Evolutionary conservation across 1,140 invertebrate species (phyloP).

Genomic region (Gryon sp.): DNA sequence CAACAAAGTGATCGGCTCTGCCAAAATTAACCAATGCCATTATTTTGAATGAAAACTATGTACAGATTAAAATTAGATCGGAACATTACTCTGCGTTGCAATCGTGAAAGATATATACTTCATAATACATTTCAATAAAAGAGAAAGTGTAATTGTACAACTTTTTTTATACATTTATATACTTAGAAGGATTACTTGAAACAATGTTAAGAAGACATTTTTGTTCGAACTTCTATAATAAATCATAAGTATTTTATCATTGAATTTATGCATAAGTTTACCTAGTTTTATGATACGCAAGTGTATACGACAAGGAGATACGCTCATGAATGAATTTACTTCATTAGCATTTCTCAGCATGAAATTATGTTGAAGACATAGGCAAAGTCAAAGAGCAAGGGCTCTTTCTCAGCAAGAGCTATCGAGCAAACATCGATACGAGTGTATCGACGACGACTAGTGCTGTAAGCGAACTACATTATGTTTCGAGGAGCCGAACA

Average conservation of each 20-base stretch:
- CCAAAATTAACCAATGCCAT: slow-evolving; percentile 45
- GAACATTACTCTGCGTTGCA: slow-evolving; percentile 23
- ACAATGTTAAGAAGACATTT: too few relatives aligned
- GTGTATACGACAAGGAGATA: slow-evolving; percentile 3
- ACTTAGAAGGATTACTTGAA: too few relatives aligned
- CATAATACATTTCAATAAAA: not conserved
- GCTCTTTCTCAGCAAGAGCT: slow-evolving; percentile 32
- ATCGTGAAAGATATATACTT: slow-evolving; percentile 6
- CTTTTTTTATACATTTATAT: too few relatives aligned
- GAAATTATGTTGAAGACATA: slow-evolving; percentile 36
- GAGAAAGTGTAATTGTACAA: not conserved
- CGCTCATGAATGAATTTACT: slow-evolving; percentile 27
- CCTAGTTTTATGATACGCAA: not conserved
- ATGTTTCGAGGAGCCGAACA: slow-evolving; percentile 32
- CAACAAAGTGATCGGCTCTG: slow-evolving; percentile 41
- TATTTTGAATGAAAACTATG: slow-evolving; percentile 52
- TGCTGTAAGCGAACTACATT: slow-evolving; percentile 36
- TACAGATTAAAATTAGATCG: slow-evolving; percentile 47
- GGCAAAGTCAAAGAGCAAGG: slow-evolving; percentile 8
- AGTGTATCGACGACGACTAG: not conserved
- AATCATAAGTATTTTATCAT: not conserved
- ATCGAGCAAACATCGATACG: slow-evolving; percentile 36
- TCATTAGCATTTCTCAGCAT: slow-evolving; percentile 24
- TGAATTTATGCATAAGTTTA: not conserved
- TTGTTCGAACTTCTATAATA: not conserved